A percentile compares a stretch with the other conserved stretches of the same genome.
These are phyloP conservation scores for Pyrochroa serraticornis DNA, from an alignment of 2,888 invertebrate genomes.

Conservation along the genomic window DNA sequence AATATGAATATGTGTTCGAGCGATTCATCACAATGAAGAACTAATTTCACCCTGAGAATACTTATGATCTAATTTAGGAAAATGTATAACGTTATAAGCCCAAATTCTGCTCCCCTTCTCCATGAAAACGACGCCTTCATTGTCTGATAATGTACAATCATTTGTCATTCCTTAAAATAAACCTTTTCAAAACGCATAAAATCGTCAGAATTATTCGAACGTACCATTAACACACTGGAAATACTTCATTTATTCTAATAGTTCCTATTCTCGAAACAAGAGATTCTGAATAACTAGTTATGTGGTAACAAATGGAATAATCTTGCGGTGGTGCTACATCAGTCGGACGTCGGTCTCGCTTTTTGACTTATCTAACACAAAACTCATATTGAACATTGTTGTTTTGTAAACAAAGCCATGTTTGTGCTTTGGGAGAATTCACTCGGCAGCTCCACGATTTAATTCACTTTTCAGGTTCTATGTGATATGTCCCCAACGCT, in stretches of 20 bases:
- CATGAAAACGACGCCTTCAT: neutral
- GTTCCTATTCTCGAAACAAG: no score
- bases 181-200: neutral
- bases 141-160: conserved; percentile 10
- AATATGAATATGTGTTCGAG: no score
- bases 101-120: neutral
- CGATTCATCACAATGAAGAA: conserved; percentile 9
- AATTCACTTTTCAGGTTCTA: conserved; percentile 1
- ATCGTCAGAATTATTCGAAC: no score
- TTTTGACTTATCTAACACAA: neutral
- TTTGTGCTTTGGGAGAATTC: neutral
- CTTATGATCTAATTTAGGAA: conserved; percentile 11
- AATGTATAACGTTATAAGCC: conserved; percentile 5
- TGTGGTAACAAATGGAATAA: no score
- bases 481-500: neutral
- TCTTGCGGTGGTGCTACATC: no score
- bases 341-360: neutral
- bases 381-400: conserved; percentile 4
- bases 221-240: no score
- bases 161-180: conserved; percentile 12
- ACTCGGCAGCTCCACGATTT: neutral
- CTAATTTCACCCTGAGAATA: conserved; percentile 12
- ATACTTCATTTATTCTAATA: no score
- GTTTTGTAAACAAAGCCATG: neutral
- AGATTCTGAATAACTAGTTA: no score